These are phyloP conservation scores for Glaucopsyche alexis DNA, from an alignment of 2,888 invertebrate genomes.

Conservation along the genomic window DNA sequence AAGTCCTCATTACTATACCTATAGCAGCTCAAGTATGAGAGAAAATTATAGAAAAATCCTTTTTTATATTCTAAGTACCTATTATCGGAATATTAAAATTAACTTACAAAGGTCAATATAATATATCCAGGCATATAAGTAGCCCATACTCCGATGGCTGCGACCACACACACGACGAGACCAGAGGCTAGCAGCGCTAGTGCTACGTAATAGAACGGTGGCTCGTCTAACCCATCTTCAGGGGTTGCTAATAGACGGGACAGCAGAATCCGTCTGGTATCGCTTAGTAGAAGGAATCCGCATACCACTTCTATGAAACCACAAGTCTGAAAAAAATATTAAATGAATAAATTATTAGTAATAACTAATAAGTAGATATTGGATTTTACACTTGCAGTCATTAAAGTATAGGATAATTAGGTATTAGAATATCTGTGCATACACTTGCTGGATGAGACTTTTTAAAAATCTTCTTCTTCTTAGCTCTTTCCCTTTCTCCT, in stretches of 20 bases:
- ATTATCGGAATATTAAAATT: background rate
- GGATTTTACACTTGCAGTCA: too few species aligned
- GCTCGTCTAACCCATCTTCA: conserved; percentile 82
- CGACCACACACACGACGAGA: conserved; percentile 83
- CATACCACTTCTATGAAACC: conserved; percentile 85
- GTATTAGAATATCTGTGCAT: too few species aligned
- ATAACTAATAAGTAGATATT: too few species aligned
- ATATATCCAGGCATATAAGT: conserved; percentile 87
- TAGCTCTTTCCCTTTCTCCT: too few species aligned
- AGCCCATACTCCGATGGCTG: conserved; percentile 90
- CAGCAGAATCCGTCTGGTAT: conserved; percentile 84
- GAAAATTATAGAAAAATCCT: too few species aligned
- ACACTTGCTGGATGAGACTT: too few species aligned
- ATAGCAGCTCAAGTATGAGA: too few species aligned
- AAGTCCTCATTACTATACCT: too few species aligned
- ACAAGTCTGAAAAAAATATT: conserved; percentile 77
- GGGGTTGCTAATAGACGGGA: conserved; percentile 85
- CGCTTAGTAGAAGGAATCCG: conserved; percentile 86
- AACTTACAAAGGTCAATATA: conserved; percentile 56
- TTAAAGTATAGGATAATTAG: too few species aligned
- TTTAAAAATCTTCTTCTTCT: too few species aligned
- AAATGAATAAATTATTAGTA: too few species aligned
- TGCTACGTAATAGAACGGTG: conserved; percentile 88
- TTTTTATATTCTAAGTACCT: background rate
- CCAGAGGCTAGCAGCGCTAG: conserved; percentile 85